Evolutionary conservation across 2,888 invertebrate species (phyloP).

Genomic region (Hyles lineata): DNA sequence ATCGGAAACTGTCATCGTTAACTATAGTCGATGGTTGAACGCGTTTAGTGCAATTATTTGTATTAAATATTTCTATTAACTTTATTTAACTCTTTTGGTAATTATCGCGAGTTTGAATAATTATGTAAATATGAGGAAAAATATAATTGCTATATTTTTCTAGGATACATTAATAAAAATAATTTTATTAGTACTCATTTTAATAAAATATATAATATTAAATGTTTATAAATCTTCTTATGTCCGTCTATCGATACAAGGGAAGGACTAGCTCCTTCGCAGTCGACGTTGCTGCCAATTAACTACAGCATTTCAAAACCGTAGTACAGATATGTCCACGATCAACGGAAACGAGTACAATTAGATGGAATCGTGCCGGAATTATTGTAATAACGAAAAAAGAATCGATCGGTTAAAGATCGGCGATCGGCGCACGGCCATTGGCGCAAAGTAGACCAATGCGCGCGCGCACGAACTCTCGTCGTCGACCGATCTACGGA

Average conservation of each 20-base stretch:
- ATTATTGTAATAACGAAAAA: constrained; percentile 84
- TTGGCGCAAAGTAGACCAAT: constrained; percentile 79
- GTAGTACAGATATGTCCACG: constrained; percentile 51
- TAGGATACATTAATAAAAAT: too few relatives aligned
- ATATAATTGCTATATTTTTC: too few relatives aligned
- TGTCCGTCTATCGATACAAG: background rate
- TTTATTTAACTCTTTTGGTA: too few relatives aligned
- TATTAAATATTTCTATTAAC: background rate
- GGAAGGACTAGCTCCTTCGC: background rate
- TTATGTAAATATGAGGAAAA: too few relatives aligned
- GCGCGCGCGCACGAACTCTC: constrained; percentile 71
- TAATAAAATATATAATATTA: too few relatives aligned
- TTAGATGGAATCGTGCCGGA: constrained; percentile 80
- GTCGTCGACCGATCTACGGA: constrained; percentile 70
- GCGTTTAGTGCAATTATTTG: background rate
- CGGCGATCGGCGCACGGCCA: constrained; percentile 67
- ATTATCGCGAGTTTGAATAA: too few relatives aligned
- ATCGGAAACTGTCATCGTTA: background rate
- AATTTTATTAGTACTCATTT: background rate
- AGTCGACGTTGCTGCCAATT: background rate
- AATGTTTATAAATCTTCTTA: background rate
- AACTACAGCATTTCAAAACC: constrained; percentile 23
- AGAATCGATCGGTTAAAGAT: constrained; percentile 78
- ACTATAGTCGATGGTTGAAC: background rate
- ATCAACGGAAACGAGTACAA: constrained; percentile 78